Base-by-base conservation (phyloP, 2,113 vertebrate genomes). In the Crypturellus undulatus region DNA sequence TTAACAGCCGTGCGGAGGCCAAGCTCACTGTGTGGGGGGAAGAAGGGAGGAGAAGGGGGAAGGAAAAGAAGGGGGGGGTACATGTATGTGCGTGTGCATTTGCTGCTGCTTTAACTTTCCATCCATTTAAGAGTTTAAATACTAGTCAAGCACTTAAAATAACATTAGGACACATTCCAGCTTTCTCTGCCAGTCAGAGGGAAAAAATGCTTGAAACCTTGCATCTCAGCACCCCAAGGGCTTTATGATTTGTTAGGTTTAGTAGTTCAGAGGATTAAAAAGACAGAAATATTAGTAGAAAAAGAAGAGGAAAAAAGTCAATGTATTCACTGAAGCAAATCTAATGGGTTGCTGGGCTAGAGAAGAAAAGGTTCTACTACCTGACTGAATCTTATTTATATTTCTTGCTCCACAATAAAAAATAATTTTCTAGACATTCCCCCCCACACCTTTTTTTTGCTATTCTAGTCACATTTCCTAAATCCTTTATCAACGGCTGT, bases 401-500 rank as follows among this genome's bases (percentile, higher is more conserved):
- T 97, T 98, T 97, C 97, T 96, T 97, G 87, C 87, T 96, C 94
- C 90, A 96, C 90, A 97, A 97, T 97, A 97, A 95, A 97, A 95
- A 97, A 98, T 97, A 97, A 96, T 97, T 98, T 97, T 92, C 91
- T 89, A 97, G 97, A 95, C 91, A 92, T 96, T 76, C 25, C 58
- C 72, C 87, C 84, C 76, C 60, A 22, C 30, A 0, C 4, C 58
- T 45, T 73, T 78, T 96, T 97, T 97, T 98, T 97, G 93, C 97
- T 97, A 98, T 98, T 97, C 98, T 96, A 98, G 97, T 98, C 98
- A 98, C 98, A 98, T 98, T 97, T 95, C 88, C 95, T 95, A 97
- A 97, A 97, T 97, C 97, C 97, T 98, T 98, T 98, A 98, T 98
- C 97, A 97, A 93, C 82, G 84, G 94, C 98, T 98, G 95, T 93